Conservation (phyloP, 2,113 vertebrate genomes). For the human (Homo sapiens) region GRCh38 chr12:128867501-128868000, state of each 20-base stretch:
- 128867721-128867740: background rate
- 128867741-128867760: background rate
- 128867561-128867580: too few relatives aligned
- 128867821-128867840: fast-evolving
- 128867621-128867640: too few relatives aligned
- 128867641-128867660: too few relatives aligned
- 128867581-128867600: too few relatives aligned
- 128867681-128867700: too few relatives aligned
- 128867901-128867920: background rate
- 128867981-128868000: background rate
- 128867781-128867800: background rate
- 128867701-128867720: too few relatives aligned
- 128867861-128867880: background rate
- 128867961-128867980: too few relatives aligned
- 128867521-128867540: too few relatives aligned
- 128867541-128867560: too few relatives aligned
- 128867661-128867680: too few relatives aligned
- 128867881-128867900: background rate
- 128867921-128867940: background rate
- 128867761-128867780: background rate
- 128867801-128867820: background rate
- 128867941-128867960: background rate
- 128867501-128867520: too few relatives aligned
- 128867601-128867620: too few relatives aligned
- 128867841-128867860: background rate